Evolutionary conservation across 2,113 vertebrate genomes (phyloP).

Genomic region (Holacanthus passer): DNA sequence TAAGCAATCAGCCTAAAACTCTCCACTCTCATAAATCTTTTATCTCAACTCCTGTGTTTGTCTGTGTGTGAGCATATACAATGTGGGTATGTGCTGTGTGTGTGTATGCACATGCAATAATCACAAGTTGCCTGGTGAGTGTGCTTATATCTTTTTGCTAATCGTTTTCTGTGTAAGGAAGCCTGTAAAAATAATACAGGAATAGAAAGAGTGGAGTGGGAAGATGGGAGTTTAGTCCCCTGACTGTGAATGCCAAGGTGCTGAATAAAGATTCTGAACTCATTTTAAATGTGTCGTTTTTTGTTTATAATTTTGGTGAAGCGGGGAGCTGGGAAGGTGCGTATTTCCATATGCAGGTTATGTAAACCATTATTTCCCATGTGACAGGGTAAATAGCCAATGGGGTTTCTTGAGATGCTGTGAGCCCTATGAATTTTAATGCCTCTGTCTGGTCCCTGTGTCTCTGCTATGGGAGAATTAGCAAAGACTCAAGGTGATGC

Average conservation of each 20-base stretch:
- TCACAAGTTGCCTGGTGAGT: background rate
- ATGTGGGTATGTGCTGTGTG: background rate
- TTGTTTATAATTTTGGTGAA: slow-evolving; percentile 60
- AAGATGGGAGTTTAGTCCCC: slow-evolving; percentile 26
- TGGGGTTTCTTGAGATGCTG: slow-evolving; percentile 58
- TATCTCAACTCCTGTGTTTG: slow-evolving; percentile 48
- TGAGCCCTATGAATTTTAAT: slow-evolving; percentile 76
- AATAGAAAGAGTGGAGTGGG: background rate
- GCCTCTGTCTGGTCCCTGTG: slow-evolving; percentile 40
- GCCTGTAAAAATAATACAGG: slow-evolving; percentile 6
- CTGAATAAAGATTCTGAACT: slow-evolving; percentile 52
- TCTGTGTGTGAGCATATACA: background rate
- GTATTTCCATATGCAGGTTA: slow-evolving; percentile 70
- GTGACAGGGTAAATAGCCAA: slow-evolving; percentile 68
- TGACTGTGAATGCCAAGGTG: slow-evolving; percentile 34
- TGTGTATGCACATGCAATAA: background rate
- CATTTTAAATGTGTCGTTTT: slow-evolving; percentile 59
- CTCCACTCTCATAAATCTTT: slow-evolving; percentile 58
- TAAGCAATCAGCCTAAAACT: slow-evolving; percentile 68
- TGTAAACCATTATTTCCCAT: slow-evolving; percentile 76
- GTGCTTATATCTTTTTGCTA: slow-evolving; percentile 18
- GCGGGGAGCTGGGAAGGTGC: slow-evolving; percentile 48
- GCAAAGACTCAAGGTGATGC: slow-evolving; percentile 59
- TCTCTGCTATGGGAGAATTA: slow-evolving; percentile 62
- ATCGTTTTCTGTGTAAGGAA: slow-evolving; percentile 28